Evolutionary conservation across 92 coral and sea anemone species (phyloP).

Genomic region (Palythoa caribaeorum): DNA sequence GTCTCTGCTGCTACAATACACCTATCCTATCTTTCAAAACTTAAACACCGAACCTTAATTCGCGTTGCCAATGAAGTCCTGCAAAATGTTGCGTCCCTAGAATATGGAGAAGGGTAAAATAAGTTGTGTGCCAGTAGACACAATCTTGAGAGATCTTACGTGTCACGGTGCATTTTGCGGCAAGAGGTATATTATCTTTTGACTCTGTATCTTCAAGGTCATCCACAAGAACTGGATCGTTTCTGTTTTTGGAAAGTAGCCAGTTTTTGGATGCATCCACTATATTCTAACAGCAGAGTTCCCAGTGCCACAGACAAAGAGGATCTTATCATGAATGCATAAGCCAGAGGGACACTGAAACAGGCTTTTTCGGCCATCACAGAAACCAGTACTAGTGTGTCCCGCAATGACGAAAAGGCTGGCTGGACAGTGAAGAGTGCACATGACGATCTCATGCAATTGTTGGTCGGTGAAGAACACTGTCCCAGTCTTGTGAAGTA

Average conservation of each 20-base stretch:
- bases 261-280: not conserved
- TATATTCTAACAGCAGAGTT: not conserved
- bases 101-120: not conserved
- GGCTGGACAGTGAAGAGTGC: not conserved
- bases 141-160: not conserved
- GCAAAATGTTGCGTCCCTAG: not conserved
- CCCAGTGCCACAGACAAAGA: not conserved
- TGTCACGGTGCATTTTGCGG: not conserved
- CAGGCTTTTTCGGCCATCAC: conserved; percentile 7
- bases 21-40: no score
- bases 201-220: not conserved
- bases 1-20: no score
- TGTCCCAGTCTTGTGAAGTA: conserved; percentile 1
- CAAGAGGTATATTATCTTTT: no score
- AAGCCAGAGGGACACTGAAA: not conserved
- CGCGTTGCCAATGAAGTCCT: no score
- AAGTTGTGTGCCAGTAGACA: not conserved
- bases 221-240: no score
- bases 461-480: not conserved
- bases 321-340: not conserved
- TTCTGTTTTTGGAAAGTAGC: not conserved
- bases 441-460: not conserved
- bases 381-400: not conserved
- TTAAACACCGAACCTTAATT: no score
- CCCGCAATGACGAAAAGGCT: not conserved